Evolutionary conservation across 2,888 invertebrate species (phyloP).

Genomic region (Hyposoter didymator): DNA sequence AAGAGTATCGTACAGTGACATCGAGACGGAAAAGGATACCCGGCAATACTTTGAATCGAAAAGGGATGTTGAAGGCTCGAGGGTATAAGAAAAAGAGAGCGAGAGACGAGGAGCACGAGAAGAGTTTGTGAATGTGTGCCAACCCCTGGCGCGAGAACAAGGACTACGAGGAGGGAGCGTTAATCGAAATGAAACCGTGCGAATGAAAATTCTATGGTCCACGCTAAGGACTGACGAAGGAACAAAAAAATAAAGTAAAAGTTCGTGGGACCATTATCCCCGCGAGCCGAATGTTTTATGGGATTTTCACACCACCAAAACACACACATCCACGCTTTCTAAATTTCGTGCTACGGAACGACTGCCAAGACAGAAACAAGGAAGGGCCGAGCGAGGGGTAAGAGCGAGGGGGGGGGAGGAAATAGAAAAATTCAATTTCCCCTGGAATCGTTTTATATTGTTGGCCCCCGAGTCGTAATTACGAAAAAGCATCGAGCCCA

Average conservation of each 20-base stretch:
- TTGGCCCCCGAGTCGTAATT: conserved; percentile 55
- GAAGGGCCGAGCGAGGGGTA: conserved; percentile 4
- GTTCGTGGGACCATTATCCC: conserved; percentile 72
- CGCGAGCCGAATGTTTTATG: conserved; percentile 74
- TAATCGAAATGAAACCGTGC: conserved; percentile 83
- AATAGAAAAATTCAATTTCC: conserved; percentile 62
- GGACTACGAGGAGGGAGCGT: conserved; percentile 74
- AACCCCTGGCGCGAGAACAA: conserved; percentile 47
- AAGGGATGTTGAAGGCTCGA: conserved; percentile 7
- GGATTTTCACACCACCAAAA: conserved; percentile 60
- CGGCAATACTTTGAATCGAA: conserved; percentile 30
- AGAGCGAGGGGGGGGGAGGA: not conserved
- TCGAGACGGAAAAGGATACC: conserved; percentile 73
- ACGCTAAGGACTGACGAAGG: conserved; percentile 55
- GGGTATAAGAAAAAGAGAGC: conserved; percentile 17
- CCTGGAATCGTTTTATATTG: conserved; percentile 63
- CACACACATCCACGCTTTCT: conserved; percentile 41
- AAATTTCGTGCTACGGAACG: conserved; percentile 14
- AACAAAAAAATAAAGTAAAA: conserved; percentile 21
- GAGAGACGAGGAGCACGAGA: not conserved
- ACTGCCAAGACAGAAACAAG: conserved; percentile 31
- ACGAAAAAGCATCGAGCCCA: conserved; percentile 38
- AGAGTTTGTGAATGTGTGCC: conserved; percentile 31
- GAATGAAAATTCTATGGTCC: conserved; percentile 81
- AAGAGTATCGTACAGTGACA: conserved; percentile 74